Percentiles rank a stretch among this genome's conserved stretches.
Conservation (phyloP, 37 sponge, comb jelly and placozoan species). For the Petrosia ficiformis region DNA sequence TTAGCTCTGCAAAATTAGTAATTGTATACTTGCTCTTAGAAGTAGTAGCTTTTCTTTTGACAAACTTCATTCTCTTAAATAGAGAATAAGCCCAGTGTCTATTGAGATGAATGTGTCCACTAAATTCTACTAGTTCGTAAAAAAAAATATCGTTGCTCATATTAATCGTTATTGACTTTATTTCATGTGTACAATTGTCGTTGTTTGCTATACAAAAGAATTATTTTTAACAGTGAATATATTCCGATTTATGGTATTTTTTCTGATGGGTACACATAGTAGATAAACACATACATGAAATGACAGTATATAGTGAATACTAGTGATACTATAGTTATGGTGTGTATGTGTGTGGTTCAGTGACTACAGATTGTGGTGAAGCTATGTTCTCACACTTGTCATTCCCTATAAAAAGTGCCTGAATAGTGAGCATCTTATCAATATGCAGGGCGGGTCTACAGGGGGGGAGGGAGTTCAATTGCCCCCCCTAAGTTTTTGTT, state of each 20-base stretch:
- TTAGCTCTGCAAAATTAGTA: constrained; percentile 18
- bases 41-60: not conserved
- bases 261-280: too few relatives aligned
- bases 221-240: not conserved
- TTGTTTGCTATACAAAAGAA: not conserved
- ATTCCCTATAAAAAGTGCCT: too few relatives aligned
- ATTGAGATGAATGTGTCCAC: not conserved
- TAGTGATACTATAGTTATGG: too few relatives aligned
- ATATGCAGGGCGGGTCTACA: too few relatives aligned
- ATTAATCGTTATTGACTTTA: not conserved
- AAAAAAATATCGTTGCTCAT: not conserved
- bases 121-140: not conserved
- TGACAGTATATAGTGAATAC: too few relatives aligned
- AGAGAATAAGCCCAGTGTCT: constrained; percentile 1
- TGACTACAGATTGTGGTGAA: too few relatives aligned
- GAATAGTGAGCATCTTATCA: too few relatives aligned
- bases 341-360: too few relatives aligned
- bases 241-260: not conserved
- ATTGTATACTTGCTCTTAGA: constrained; percentile 9
- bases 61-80: constrained; percentile 3
- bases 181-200: not conserved
- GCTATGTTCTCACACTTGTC: too few relatives aligned
- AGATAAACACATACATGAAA: too few relatives aligned
- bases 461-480: too few relatives aligned
- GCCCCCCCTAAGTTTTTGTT: too few relatives aligned